Percentiles rank a stretch among this genome's conserved stretches.
Evolutionary conservation across 2,113 vertebrate species (phyloP).

Genomic region (Ia io): DNA sequence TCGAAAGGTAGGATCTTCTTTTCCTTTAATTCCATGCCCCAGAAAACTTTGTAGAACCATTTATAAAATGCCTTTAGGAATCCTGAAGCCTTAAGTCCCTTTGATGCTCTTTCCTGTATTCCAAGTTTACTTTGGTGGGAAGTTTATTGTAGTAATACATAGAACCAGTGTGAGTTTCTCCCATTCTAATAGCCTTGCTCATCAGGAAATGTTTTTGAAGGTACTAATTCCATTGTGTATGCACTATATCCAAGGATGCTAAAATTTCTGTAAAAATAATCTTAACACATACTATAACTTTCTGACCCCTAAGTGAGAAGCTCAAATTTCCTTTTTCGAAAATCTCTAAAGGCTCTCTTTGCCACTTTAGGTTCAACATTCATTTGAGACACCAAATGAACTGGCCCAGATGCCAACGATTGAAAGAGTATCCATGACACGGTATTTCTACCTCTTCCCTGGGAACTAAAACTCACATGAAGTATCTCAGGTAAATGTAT

Average conservation of each 20-base stretch:
- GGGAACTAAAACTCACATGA: conserved; percentile 66
- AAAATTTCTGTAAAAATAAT: neutral
- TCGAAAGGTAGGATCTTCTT: conserved; percentile 1
- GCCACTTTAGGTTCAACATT: conserved; percentile 78
- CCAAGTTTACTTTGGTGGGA: neutral
- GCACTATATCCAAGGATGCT: neutral
- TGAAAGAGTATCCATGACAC: conserved; percentile 79
- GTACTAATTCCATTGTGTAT: neutral
- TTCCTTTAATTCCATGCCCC: neutral
- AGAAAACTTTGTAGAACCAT: neutral
- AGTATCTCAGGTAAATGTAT: neutral
- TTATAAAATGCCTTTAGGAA: neutral
- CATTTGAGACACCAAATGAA: conserved; percentile 64
- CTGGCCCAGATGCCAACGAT: conserved; percentile 81
- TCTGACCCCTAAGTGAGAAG: neutral
- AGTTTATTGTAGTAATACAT: neutral
- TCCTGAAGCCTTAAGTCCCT: neutral
- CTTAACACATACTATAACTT: neutral
- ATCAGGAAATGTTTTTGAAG: neutral
- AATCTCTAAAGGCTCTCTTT: neutral
- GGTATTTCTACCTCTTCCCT: conserved; percentile 84
- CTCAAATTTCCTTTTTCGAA: neutral
- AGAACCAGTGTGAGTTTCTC: neutral
- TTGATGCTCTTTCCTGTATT: neutral
- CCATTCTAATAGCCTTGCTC: neutral